phyloP scores from a whole-genome alignment of 1,140 invertebrate genomes.

The Formica exsecta region DNA sequence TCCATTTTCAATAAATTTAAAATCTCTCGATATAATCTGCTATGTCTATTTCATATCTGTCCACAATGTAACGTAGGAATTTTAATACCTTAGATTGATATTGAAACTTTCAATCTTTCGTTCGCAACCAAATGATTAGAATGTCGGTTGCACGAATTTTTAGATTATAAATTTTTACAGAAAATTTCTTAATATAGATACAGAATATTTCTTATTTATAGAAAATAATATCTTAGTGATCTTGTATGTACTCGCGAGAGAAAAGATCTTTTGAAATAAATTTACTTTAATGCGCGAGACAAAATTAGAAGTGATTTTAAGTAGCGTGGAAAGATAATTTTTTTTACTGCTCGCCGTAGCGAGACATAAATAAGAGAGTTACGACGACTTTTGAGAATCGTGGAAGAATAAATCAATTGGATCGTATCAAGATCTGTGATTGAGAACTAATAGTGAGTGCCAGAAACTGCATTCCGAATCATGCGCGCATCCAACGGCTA shows the following conservation, averaged over 20 bases:
- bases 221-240: background rate
- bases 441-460: background rate
- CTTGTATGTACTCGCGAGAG: background rate
- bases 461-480: slow-evolving; percentile 11
- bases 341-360: background rate
- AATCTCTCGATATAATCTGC: background rate
- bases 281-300: background rate
- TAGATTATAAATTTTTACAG: background rate
- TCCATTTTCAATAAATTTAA: background rate
- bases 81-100: background rate
- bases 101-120: background rate
- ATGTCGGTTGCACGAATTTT: background rate
- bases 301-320: slow-evolving; percentile 16
- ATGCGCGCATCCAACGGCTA: slow-evolving; percentile 13
- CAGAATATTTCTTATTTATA: background rate
- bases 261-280: background rate
- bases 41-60: background rate
- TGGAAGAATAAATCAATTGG: background rate
- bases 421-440: slow-evolving; percentile 14
- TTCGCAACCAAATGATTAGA: background rate
- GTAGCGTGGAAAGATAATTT: background rate
- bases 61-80: background rate
- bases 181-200: background rate
- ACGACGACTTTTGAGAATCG: background rate
- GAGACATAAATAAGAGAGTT: background rate